A percentile compares a stretch with the other conserved stretches of the same genome.
phyloP scores from a whole-genome alignment of 2,888 invertebrate species.

The Ramazzottius varieornatus region DNA sequence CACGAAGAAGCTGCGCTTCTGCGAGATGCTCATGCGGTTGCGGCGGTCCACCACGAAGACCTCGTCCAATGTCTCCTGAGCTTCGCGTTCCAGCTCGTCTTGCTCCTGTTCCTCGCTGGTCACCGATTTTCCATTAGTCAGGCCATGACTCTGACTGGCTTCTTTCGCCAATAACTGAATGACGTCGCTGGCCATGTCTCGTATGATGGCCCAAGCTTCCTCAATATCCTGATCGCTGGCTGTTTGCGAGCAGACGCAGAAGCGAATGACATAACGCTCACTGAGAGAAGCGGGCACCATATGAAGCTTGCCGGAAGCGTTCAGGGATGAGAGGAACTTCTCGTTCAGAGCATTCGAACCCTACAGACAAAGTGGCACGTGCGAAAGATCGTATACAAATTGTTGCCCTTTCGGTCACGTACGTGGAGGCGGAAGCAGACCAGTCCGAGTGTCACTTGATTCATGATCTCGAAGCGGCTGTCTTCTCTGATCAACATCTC shows the following conservation, averaged over 20 bases:
- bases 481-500: constrained; percentile 52
- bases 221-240: constrained; percentile 47
- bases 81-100: constrained; percentile 1
- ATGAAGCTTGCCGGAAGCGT: constrained; percentile 76
- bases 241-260: constrained; percentile 72
- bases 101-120: too few relatives aligned
- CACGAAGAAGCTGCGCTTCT: constrained; percentile 17
- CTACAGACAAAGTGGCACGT: constrained; percentile 11
- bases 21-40: constrained; percentile 7
- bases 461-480: constrained; percentile 62
- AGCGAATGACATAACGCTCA: constrained; percentile 67
- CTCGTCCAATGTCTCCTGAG: constrained; percentile 7
- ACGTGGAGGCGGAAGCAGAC: constrained; percentile 71
- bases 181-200: constrained; percentile 25
- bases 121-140: background rate
- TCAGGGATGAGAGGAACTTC: constrained; percentile 63
- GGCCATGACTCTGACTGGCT: background rate
- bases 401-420: too few relatives aligned
- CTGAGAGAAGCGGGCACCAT: constrained; percentile 83
- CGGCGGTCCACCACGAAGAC: constrained; percentile 8
- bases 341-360: constrained; percentile 53
- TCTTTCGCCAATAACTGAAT: constrained; percentile 32
- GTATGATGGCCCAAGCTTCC: constrained; percentile 27
- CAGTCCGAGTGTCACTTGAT: constrained; percentile 55
- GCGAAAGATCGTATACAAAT: background rate